phyloP scores from a whole-genome alignment of 2,797 vertebrate genomes.

The Tinamus major region DNA sequence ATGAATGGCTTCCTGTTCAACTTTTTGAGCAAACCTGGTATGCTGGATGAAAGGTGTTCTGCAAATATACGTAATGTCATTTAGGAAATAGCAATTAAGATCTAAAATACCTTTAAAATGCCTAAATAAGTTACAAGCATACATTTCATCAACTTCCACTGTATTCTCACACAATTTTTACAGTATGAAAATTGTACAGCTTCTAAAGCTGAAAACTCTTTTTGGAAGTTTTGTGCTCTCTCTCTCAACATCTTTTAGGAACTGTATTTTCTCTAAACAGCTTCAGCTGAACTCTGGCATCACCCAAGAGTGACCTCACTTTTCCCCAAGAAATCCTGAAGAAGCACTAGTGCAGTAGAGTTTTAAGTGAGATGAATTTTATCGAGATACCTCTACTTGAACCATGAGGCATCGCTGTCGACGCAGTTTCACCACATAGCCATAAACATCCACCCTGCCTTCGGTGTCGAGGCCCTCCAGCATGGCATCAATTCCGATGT shows the following conservation, averaged over 20 bases:
- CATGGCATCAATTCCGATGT: slow-evolving; percentile 96
- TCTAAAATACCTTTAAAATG: not conserved
- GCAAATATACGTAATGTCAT: not conserved
- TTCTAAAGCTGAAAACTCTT: not conserved
- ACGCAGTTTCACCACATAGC: slow-evolving; percentile 90
- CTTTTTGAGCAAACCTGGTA: not conserved
- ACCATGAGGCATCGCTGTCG: slow-evolving; percentile 97
- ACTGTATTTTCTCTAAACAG: not conserved
- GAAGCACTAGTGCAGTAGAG: not conserved
- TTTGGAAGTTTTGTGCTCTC: not conserved
- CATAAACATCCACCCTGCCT: slow-evolving; percentile 91
- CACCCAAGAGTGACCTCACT: not conserved
- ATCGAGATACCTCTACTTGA: slow-evolving; percentile 91
- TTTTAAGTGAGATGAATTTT: not conserved
- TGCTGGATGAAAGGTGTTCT: not conserved
- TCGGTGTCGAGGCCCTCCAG: slow-evolving; percentile 92
- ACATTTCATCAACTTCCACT: not conserved
- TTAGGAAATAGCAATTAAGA: not conserved
- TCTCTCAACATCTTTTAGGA: not conserved
- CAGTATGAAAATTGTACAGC: not conserved
- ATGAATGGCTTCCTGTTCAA: not conserved
- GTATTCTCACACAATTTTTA: not conserved
- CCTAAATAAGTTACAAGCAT: not conserved
- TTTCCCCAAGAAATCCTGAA: not conserved
- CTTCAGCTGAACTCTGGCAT: not conserved